Conservation (phyloP, 2,113 vertebrate genomes). For the Myotis davidii region DNA sequence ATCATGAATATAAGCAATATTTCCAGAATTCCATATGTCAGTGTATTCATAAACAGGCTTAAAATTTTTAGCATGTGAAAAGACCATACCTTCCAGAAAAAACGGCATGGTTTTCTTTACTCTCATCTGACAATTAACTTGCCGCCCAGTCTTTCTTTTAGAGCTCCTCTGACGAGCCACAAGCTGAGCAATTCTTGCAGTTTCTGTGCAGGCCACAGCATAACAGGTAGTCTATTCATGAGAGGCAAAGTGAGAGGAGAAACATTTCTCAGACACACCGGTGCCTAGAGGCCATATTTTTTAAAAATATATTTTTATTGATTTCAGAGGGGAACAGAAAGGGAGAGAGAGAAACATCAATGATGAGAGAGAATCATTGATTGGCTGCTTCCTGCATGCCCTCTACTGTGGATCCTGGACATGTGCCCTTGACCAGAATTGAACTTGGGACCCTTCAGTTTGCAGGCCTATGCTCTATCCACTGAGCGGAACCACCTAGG, state of each 20-base stretch:
- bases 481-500: too few relatives aligned
- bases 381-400: too few relatives aligned
- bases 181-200: slow-evolving; percentile 90
- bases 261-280: slow-evolving; percentile 12
- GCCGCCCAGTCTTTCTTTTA: slow-evolving; percentile 89
- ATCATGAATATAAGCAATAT: slow-evolving; percentile 5
- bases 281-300: neutral
- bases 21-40: neutral
- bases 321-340: too few relatives aligned
- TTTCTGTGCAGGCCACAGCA: slow-evolving; percentile 90
- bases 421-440: too few relatives aligned
- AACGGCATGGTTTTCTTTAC: slow-evolving; percentile 88
- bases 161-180: slow-evolving; percentile 91
- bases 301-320: neutral
- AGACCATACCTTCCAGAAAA: slow-evolving; percentile 87
- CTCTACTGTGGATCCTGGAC: too few relatives aligned
- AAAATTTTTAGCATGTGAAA: neutral
- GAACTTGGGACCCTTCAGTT: too few relatives aligned
- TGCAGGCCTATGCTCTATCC: too few relatives aligned
- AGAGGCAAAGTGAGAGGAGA: neutral
- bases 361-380: too few relatives aligned
- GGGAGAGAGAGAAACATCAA: too few relatives aligned
- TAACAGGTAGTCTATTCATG: slow-evolving; percentile 88
- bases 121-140: slow-evolving; percentile 93
- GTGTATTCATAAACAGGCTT: neutral